Percentiles rank a stretch among this genome's conserved stretches.
These are phyloP conservation scores for Lasius platythorax DNA, from an alignment of 2,888 invertebrate species.

Conservation along the genomic window DNA sequence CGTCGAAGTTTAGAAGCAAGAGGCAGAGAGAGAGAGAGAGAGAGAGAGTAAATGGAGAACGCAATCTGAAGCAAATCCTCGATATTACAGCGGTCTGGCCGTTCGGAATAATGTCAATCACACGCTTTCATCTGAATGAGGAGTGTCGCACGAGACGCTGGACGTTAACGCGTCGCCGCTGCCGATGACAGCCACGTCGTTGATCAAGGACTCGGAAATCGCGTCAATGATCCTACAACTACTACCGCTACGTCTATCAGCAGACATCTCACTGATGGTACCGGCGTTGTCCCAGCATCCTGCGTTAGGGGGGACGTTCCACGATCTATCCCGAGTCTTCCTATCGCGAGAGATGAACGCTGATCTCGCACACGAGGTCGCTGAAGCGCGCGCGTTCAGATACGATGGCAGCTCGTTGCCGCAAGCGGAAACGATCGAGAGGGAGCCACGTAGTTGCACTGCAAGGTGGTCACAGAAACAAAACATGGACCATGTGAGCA, in stretches of 20 bases:
- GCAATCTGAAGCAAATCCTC: slow-evolving; percentile 30
- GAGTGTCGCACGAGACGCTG: slow-evolving; percentile 36
- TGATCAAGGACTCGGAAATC: slow-evolving; percentile 42
- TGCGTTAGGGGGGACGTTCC: not conserved
- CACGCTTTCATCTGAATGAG: slow-evolving; percentile 41
- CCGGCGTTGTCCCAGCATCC: slow-evolving; percentile 18
- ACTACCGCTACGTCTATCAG: slow-evolving; percentile 22
- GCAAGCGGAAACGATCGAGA: slow-evolving; percentile 52
- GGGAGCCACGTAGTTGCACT: slow-evolving; percentile 64
- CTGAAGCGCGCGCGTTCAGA: slow-evolving; percentile 44
- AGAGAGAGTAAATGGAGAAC: slow-evolving; percentile 12
- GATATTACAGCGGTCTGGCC: slow-evolving; percentile 37
- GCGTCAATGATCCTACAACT: slow-evolving; percentile 39
- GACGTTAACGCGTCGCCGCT: slow-evolving; percentile 53
- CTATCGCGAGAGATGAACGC: slow-evolving; percentile 6
- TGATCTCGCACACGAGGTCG: slow-evolving; percentile 36
- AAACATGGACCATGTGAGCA: slow-evolving; percentile 71
- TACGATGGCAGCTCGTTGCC: slow-evolving; percentile 53
- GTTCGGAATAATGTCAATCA: slow-evolving; percentile 61
- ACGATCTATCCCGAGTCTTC: not conserved
- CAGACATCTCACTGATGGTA: slow-evolving; percentile 30
- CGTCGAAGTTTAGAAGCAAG: not conserved
- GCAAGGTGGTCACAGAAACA: slow-evolving; percentile 60
- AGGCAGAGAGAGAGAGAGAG: slow-evolving; percentile 15
- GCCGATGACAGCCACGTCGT: slow-evolving; percentile 45